Base-by-base conservation (phyloP, 2,113 vertebrate species). In the Meleagris gallopavo region DNA sequence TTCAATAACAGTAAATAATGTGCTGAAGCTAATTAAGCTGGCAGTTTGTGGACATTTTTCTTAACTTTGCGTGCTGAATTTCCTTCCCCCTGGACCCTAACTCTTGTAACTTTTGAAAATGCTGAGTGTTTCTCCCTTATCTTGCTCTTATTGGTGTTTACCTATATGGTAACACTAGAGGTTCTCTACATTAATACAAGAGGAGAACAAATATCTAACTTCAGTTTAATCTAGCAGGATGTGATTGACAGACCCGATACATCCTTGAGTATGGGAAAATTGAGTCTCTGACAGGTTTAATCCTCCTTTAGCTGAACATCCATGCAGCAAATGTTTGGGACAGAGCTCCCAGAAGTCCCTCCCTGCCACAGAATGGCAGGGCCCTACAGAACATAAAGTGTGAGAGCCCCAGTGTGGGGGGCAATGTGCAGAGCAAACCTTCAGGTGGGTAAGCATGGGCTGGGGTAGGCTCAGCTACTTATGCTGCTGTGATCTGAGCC, bases 21-120 rank as follows among this genome's bases (percentile, higher is more conserved):
- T 90, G 66, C 93, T 95, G 93, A 78, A 95, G 93, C 93, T 85
- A 91, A 92, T 96, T 95, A 94, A 89, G 74, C 50, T 93, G 91
- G 82, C 89, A 94, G 54, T 89, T 89, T 89, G 89, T 89, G 82
- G 89, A 94, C 89, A 87, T 82, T 95, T 95, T 95, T 75, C 86
- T 94, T 94, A 86, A 87, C 52, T 92, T 72, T 67, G 57, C 73
- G 85, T 75, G 88, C 88, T 86, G 93, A 71, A 83, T 94, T 89
- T 90, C 81, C 46, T 92, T 78, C 13, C 52, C 24, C 14, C 4
- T 25, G 72, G 60, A 70, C 85, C 12, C 41, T 58, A 71, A 62
- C 81, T 86, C 57, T 87, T 89, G 46, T 71, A 66, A 78, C 70
- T 89, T 84, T 69, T 27, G 74, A 66, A 81, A 75, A 34, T 57